These are phyloP conservation scores for Dolomedes plantarius DNA, from an alignment of 2,888 invertebrate genomes.

Conservation along the genomic window DNA sequence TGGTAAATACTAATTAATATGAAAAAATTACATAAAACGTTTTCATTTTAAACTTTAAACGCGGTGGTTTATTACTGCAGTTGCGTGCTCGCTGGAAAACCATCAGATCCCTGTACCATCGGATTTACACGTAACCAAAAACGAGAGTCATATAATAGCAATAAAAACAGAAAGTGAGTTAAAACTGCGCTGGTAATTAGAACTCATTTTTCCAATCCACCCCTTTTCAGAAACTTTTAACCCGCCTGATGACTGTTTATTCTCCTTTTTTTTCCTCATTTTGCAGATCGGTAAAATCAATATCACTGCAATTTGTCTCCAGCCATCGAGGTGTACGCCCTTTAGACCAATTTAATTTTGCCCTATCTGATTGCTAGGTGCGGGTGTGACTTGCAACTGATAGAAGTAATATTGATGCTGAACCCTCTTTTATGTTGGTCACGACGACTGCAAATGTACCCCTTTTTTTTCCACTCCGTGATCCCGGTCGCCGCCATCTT, in stretches of 20 bases:
- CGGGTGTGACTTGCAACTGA: slow-evolving; percentile 56
- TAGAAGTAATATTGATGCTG: slow-evolving; percentile 35
- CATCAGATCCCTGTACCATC: not conserved
- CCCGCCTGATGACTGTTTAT: slow-evolving; percentile 51
- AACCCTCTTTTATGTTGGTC: slow-evolving; percentile 29
- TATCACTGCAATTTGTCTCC: slow-evolving; percentile 54
- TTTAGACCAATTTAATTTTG: slow-evolving; percentile 69
- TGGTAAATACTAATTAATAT: too few relatives aligned
- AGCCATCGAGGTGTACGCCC: slow-evolving; percentile 59
- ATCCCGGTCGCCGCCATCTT: not conserved
- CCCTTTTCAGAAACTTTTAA: slow-evolving; percentile 43
- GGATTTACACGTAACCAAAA: not conserved
- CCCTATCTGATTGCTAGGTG: slow-evolving; percentile 62
- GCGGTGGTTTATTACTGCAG: not conserved
- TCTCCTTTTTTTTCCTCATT: slow-evolving; percentile 34
- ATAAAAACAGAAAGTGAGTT: slow-evolving; percentile 5
- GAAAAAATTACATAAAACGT: not conserved
- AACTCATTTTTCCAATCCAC: slow-evolving; percentile 38
- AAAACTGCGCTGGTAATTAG: slow-evolving; percentile 49
- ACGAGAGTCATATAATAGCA: slow-evolving; percentile 11
- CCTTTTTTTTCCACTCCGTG: not conserved
- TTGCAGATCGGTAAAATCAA: slow-evolving; percentile 51
- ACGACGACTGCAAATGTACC: slow-evolving; percentile 30
- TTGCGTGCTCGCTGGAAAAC: not conserved
- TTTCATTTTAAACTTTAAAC: not conserved